These are phyloP conservation scores for Sycobia sp. DNA, from an alignment of 1,140 invertebrate genomes.

Conservation along the genomic window DNA sequence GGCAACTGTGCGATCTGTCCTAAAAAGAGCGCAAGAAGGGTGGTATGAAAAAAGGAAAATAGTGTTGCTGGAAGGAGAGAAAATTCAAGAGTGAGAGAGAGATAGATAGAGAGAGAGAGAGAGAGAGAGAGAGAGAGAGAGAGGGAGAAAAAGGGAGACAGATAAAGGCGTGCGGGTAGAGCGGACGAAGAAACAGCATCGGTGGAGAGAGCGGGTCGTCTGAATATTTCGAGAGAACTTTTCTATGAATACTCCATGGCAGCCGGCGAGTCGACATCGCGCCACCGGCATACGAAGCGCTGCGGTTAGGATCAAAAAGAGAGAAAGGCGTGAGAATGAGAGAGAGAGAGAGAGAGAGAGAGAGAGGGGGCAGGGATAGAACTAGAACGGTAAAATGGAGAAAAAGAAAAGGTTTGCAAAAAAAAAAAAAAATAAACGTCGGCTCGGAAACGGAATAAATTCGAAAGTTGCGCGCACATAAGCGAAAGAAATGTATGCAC, in stretches of 20 bases:
- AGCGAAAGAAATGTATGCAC: background rate
- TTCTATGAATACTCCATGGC: constrained; percentile 47
- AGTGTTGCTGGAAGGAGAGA: too few species aligned
- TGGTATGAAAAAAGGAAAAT: background rate
- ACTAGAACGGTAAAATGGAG: background rate
- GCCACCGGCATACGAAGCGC: constrained; percentile 38
- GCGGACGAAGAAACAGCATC: background rate
- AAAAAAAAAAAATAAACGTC: too few species aligned
- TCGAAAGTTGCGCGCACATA: background rate
- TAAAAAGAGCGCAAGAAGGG: background rate
- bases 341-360: too few species aligned
- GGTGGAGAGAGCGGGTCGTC: constrained; percentile 38
- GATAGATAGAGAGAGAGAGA: background rate
- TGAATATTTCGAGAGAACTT: constrained; percentile 47
- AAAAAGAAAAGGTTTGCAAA: too few species aligned
- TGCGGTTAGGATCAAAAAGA: constrained; percentile 28
- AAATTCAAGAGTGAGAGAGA: background rate
- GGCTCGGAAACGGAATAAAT: constrained; percentile 25
- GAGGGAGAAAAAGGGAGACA: too few species aligned
- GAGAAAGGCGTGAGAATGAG: too few species aligned
- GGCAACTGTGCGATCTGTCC: background rate
- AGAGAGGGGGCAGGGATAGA: constrained; percentile 8
- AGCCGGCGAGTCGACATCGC: constrained; percentile 8
- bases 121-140: too few species aligned
- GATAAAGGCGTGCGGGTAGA: too few species aligned